These are phyloP conservation scores for Trachemys scripta DNA, from an alignment of 2,113 vertebrate species.

Conservation along the genomic window DNA sequence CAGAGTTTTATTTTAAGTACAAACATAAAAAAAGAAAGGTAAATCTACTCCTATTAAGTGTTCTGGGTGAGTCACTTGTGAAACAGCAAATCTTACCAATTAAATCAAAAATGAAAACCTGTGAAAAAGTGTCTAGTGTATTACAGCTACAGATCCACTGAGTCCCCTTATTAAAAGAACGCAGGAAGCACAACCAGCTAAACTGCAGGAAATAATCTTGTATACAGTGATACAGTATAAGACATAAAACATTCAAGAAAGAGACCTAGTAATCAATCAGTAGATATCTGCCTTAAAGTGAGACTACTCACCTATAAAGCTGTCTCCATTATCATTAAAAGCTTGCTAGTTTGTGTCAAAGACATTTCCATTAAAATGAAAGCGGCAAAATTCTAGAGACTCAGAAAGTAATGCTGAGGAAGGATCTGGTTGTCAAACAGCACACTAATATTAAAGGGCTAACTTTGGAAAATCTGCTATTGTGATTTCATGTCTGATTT, in stretches of 20 bases:
- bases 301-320: slow-evolving; percentile 47
- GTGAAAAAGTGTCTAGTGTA: slow-evolving; percentile 28
- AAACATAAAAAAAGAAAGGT: neutral
- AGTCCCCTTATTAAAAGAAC: slow-evolving; percentile 40
- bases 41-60: neutral
- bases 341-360: neutral
- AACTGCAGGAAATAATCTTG: slow-evolving; percentile 47
- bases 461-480: neutral
- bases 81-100: neutral
- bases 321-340: slow-evolving; percentile 31
- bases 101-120: slow-evolving; percentile 1
- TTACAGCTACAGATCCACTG: slow-evolving; percentile 14
- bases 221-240: slow-evolving; percentile 41
- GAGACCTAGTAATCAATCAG: slow-evolving; percentile 45
- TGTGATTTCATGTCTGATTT: rapidly evolving
- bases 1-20: neutral
- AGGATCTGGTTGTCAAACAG: neutral
- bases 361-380: neutral
- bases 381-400: neutral
- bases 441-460: neutral
- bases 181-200: slow-evolving; percentile 33
- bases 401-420: neutral
- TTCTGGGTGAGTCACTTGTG: neutral
- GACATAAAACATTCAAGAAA: slow-evolving; percentile 51
- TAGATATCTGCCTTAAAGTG: slow-evolving; percentile 40